phyloP scores from a whole-genome alignment of 2,113 vertebrate species.

The Nannobrachium achirus region DNA sequence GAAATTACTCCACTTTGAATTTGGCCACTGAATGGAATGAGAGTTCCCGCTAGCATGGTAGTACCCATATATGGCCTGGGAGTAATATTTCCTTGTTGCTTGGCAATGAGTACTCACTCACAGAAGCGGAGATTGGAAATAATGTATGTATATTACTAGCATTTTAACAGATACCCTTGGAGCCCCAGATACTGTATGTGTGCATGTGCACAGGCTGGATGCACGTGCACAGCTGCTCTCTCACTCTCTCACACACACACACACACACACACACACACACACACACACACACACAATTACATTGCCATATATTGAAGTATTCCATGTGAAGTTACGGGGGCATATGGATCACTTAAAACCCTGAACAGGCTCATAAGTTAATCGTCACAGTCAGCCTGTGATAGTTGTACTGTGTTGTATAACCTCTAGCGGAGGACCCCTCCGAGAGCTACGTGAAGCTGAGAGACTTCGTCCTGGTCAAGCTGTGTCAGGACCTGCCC shows the following conservation, averaged over 20 bases:
- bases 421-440: conserved; percentile 90
- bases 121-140: conserved; percentile 41
- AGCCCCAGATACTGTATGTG: too few relatives aligned
- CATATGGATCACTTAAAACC: neutral
- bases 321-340: neutral
- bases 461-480: conserved; percentile 94
- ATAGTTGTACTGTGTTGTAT: neutral
- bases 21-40: conserved; percentile 14
- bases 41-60: conserved; percentile 7
- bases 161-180: conserved; percentile 24
- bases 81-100: neutral
- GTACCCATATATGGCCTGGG: neutral
- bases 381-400: neutral
- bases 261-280: too few relatives aligned
- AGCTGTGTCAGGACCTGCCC: conserved; percentile 89
- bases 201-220: too few relatives aligned
- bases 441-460: conserved; percentile 96
- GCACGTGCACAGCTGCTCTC: too few relatives aligned
- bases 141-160: conserved; percentile 51
- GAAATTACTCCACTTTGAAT: conserved; percentile 6
- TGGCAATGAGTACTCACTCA: neutral
- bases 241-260: too few relatives aligned
- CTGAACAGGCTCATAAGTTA: neutral
- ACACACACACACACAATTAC: too few relatives aligned
- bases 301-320: too few relatives aligned